Base-by-base conservation (phyloP, 2,888 invertebrate species). In the Digitonthophagus gazella region DNA sequence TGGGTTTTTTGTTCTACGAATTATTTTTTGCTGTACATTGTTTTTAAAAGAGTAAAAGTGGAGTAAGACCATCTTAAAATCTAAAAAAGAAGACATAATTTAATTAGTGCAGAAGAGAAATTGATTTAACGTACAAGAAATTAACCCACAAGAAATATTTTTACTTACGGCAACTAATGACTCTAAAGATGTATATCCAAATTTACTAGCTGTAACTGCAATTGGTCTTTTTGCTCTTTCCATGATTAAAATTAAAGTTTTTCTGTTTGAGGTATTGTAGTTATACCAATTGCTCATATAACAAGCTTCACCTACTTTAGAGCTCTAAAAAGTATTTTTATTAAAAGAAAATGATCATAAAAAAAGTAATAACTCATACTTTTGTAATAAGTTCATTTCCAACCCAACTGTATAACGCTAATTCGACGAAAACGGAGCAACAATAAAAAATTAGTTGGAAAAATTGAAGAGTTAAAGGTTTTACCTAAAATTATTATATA, bases 251-350 rank as follows among this genome's bases (percentile, higher is more conserved):
- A 61, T 14, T 19, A 61, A 20, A 18, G 20, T 16, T 61, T 19
- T 61, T 18, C n/a, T 61, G 19, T 61, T 61, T 6, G 61, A 61
- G n/a, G 20, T n/a, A 19, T 61, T 18, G 6, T 19, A 61, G 18
- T 61, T 61, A n/a, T 61, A 61, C 61, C 61, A 61, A 19, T 61
- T n/a, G 19, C 61, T 61, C 11, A 19, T 18, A n/a, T 61, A 61
- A 19, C 61, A 61, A 6, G 61, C 18, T 19, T 61, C 61, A 5
- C 18, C 4, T 19, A 61, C 16, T 18, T 16, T 20, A 18, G 20
- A 18, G 19, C 61, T 61, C 61, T 61, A 16, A 61, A 61, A 61
- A 18, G 3, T 14, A 16, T n/a, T 16, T 1, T n/a, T 8, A 4
- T 61, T 3, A 16, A 16, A 15, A 2, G 11, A 2, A n/a, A 61